A percentile compares a stretch with the other conserved stretches of the same genome.
These are phyloP conservation scores for Oppia nitens DNA, from an alignment of 1,140 invertebrate species.

Conservation along the genomic window DNA sequence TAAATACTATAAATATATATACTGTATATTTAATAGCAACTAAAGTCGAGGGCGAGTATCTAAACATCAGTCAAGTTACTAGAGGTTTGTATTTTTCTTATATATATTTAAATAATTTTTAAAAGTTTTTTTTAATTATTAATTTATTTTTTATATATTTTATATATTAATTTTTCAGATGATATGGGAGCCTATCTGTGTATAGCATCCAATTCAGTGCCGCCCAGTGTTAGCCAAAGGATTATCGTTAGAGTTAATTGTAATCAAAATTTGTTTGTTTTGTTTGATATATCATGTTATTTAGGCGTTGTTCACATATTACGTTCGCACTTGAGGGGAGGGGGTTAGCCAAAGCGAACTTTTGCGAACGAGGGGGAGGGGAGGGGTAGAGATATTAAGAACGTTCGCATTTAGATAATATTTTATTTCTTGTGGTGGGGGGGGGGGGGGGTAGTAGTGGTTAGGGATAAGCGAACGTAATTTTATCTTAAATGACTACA, in stretches of 20 bases:
- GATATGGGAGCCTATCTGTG: conserved; percentile 42
- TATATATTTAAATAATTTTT: not conserved
- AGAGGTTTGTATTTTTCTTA: conserved; percentile 30
- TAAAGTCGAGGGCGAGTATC: conserved; percentile 50
- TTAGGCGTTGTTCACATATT: no score
- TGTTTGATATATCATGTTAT: conserved; percentile 1
- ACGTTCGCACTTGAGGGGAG: no score
- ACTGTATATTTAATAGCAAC: conserved; percentile 3
- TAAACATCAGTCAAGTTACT: conserved; percentile 63
- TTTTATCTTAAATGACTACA: not conserved
- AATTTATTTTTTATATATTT: not conserved
- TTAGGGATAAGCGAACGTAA: no score
- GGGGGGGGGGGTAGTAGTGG: no score
- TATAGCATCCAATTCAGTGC: conserved; percentile 54
- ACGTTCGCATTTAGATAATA: no score
- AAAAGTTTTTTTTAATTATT: not conserved
- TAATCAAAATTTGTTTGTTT: conserved; percentile 37
- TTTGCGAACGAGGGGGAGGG: no score
- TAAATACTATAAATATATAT: not conserved
- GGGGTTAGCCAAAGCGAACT: no score
- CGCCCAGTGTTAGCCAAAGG: conserved; percentile 57
- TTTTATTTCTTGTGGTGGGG: no score
- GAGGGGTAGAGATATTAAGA: no score
- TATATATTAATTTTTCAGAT: conserved; percentile 3
- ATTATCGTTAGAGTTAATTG: conserved; percentile 58